A percentile compares a stretch with the other conserved stretches of the same genome.
These are phyloP conservation scores for Pentalonia nigronervosa DNA, from an alignment of 1,140 invertebrate species.

Conservation along the genomic window DNA sequence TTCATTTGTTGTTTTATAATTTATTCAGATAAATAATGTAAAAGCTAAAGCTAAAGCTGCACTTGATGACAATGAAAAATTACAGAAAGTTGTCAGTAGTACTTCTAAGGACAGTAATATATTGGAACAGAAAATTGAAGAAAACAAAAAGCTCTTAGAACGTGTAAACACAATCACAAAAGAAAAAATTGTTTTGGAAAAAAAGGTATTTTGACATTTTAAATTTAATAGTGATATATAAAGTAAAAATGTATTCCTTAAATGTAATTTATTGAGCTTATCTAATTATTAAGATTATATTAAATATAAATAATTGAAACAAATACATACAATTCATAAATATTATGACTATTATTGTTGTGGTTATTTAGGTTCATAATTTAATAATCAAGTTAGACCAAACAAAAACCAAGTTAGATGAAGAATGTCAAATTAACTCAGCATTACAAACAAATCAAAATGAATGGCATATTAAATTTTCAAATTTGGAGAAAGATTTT, in stretches of 20 bases:
- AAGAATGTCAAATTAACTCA: slow-evolving; percentile 80
- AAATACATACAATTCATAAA: neutral
- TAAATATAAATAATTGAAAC: neutral
- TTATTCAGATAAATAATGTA: slow-evolving; percentile 61
- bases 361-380: slow-evolving; percentile 64
- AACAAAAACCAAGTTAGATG: slow-evolving; percentile 73
- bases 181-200: slow-evolving; percentile 49
- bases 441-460: slow-evolving; percentile 80
- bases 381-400: slow-evolving; percentile 69
- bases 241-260: neutral
- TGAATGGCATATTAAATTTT: slow-evolving; percentile 76
- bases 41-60: slow-evolving; percentile 64
- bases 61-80: slow-evolving; percentile 63
- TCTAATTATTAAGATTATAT: neutral
- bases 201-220: slow-evolving; percentile 17
- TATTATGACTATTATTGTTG: neutral
- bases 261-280: neutral
- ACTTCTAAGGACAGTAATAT: slow-evolving; percentile 19
- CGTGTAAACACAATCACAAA: slow-evolving; percentile 22
- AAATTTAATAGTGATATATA: neutral
- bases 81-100: slow-evolving; percentile 61
- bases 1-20: neutral
- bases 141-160: slow-evolving; percentile 46
- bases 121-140: slow-evolving; percentile 42
- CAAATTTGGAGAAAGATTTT: slow-evolving; percentile 72